Evolutionary conservation across 2,888 invertebrate genomes (phyloP), one percentile per base, ranked within the genome.

Genomic region (Pemphredon lugubris): DNA sequence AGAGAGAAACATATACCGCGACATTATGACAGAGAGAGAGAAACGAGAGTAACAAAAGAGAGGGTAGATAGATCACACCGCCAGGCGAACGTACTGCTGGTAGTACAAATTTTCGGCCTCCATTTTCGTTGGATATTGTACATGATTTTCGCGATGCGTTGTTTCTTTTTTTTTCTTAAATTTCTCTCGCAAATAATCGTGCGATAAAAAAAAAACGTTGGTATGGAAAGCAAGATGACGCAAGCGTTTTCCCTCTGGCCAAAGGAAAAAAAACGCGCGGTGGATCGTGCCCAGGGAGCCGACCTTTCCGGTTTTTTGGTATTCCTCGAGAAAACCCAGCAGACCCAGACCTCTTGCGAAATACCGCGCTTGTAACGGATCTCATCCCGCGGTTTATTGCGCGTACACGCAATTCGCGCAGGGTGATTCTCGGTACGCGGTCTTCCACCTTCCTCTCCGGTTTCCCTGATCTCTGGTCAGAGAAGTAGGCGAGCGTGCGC

Each of bases 341-440:
- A n/a, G n/a, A n/a, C n/a, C n/a, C n/a, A n/a, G n/a, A n/a, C n/a
- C 44, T 26, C 39, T 16, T 50, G 13, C 39, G 13, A 42, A 61
- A 65, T 70, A 60, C 70, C 70, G 70, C 66, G 71, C 71, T 59
- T 50, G 16, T 71, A 65, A 66, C 66, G 71, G 61, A 47, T 42
- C 60, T 9, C 42, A 60, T 57, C 60, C 44, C 72, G 26, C 63
- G 59, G 30, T 42, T 72, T 45, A 50, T 44, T 48, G 18, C 63
- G 54, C 45, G 40, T 32, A 34, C 71, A 48, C 60, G 65, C 34
- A 58, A 50, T 50, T 50, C 44, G 18, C 55, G 42, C 53, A 45
- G 53, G 50, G 50, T 60, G 61, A 45, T 44, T 50, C 70, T 47
- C 44, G 40, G 23, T 48, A 51, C 14, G 21, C 16, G 2, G 6